These are phyloP conservation scores for Oegoconia quadripuncta DNA, from an alignment of 2,888 invertebrate species.

Conservation along the genomic window DNA sequence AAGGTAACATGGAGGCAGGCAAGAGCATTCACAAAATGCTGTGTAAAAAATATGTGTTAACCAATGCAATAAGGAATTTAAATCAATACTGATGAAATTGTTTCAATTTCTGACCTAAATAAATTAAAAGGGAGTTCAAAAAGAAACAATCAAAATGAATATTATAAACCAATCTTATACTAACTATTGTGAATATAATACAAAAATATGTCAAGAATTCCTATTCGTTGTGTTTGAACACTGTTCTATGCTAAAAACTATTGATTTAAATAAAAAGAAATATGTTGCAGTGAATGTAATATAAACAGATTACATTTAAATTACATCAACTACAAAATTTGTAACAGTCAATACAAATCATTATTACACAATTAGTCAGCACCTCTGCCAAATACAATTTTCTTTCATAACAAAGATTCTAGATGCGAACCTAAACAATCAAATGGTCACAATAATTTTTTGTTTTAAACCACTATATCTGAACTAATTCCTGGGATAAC, in stretches of 20 bases:
- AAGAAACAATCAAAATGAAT: constrained; percentile 44
- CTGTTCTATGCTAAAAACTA: constrained; percentile 37
- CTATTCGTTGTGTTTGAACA: constrained; percentile 66
- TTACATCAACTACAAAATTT: constrained; percentile 20
- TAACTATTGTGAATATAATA: constrained; percentile 53
- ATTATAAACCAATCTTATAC: constrained; percentile 57
- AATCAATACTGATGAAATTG: constrained; percentile 37
- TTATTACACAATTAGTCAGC: constrained; percentile 29
- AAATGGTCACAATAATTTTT: too few relatives aligned
- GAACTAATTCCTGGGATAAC: too few relatives aligned
- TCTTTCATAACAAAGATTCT: too few relatives aligned
- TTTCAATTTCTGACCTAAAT: constrained; percentile 35
- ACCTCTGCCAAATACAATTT: constrained; percentile 46
- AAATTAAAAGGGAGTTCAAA: constrained; percentile 39
- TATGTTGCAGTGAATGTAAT: constrained; percentile 10
- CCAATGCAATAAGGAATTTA: constrained; percentile 40
- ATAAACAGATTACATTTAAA: constrained; percentile 11
- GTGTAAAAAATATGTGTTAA: constrained; percentile 27
- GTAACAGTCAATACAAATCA: constrained; percentile 21
- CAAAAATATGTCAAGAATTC: constrained; percentile 44
- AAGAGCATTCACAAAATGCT: constrained; percentile 51
- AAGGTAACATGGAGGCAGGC: constrained; percentile 57
- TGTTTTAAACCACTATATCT: too few relatives aligned
- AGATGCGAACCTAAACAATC: too few relatives aligned
- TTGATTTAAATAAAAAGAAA: constrained; percentile 11